Evolutionary conservation across 2,113 vertebrate genomes (phyloP), one percentile per base, ranked within the genome.

Genomic region (Scomber scombrus): DNA sequence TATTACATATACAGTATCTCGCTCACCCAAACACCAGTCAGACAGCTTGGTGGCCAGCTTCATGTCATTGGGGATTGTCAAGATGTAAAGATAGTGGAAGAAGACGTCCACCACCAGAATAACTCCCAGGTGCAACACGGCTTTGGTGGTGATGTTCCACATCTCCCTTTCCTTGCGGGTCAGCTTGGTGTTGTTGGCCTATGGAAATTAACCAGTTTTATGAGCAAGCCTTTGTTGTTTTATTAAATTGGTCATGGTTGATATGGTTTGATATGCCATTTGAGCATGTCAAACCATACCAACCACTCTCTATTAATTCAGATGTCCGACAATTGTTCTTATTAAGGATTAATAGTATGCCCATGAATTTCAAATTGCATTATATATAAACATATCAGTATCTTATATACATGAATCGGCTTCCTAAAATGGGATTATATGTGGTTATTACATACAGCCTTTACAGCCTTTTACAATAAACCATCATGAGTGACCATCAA

Each of bases 61-160:
- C 91, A 99, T 93, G 93, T 99, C 98, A 0, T 83, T 95, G 61
- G 98, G 98, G 74, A 99, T 98, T 55, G 97, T 97, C 89, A 99
- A 90, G 93, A 99, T 99, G 93, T 99, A 99, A 87, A 99, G 96
- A 89, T 95, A 99, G 86, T 99, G 98, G 85, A 99, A 99, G 93
- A 97, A 96, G 85, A 97, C 71, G 11, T 98, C 97, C 88, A 99
- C 97, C 0, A 95, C 75, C 5, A 97, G 3, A 52, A 99, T 92
- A 46, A 94, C 89, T 31, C 82, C 94, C 55, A 96, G 89, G 1
- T 99, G 96, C 82, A 96, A 43, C 14, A 96, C 71, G 0, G 97
- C 97, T 10, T 94, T 95, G 57, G 93, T 88, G 3, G 86, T 94
- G 89, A 99, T 99, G 84, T 79, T 95, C 97, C 93, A 96, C 95